phyloP scores from a whole-genome alignment of 2,797 vertebrate genomes.

The Enteromius trimaculatus region DNA sequence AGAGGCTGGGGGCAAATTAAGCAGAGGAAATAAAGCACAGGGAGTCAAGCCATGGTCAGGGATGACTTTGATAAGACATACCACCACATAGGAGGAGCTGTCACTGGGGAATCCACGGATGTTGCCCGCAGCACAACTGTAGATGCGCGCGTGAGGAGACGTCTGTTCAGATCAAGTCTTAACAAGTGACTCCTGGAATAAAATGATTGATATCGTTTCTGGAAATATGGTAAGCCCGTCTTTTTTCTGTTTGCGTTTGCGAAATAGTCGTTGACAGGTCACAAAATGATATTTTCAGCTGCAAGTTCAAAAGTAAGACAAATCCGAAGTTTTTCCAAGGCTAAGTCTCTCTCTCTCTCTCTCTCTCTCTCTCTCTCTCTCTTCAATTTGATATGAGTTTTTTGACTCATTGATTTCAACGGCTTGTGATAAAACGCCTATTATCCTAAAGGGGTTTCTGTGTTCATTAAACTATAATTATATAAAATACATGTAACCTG shows the following conservation, averaged over 20 bases:
- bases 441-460: too few species aligned
- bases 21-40: neutral
- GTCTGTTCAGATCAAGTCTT: constrained; percentile 24
- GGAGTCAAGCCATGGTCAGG: constrained; percentile 43
- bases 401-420: neutral
- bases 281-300: neutral
- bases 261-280: neutral
- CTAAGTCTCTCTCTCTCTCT: neutral
- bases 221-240: constrained; percentile 20
- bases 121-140: constrained; percentile 52
- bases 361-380: neutral
- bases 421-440: too few species aligned
- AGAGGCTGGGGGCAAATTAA: constrained; percentile 14
- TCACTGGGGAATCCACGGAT: constrained; percentile 38
- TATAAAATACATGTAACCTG: neutral
- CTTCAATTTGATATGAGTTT: neutral
- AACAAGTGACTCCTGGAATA: constrained; percentile 28
- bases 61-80: constrained; percentile 34
- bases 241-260: neutral
- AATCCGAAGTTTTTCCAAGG: neutral
- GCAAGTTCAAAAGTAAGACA: neutral
- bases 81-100: constrained; percentile 31
- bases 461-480: neutral
- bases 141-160: constrained; percentile 51
- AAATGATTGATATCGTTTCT: constrained; percentile 1